phyloP scores from a whole-genome alignment of 2,797 vertebrate genomes.

The Kryptopterus vitreolus region DNA sequence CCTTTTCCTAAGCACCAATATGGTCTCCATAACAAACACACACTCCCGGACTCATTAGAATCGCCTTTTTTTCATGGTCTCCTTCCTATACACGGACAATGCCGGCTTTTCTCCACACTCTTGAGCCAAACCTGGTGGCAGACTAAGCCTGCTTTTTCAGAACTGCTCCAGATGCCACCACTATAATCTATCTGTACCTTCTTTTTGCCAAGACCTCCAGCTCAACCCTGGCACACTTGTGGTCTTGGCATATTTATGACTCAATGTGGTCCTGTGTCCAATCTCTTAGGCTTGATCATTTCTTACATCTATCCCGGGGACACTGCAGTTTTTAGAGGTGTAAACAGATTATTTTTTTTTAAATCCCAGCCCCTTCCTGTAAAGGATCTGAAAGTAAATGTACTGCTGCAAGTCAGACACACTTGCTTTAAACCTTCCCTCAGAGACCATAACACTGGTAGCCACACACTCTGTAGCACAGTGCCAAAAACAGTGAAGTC shows the following conservation, averaged over 20 bases:
- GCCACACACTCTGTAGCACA: constrained; percentile 27
- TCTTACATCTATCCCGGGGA: constrained; percentile 10
- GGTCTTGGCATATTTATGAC: constrained; percentile 37
- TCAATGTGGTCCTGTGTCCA: neutral
- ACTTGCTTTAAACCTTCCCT: constrained; percentile 40
- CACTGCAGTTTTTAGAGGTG: constrained; percentile 22
- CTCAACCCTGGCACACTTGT: constrained; percentile 15
- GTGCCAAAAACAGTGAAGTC: constrained; percentile 62
- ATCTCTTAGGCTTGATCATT: constrained; percentile 29
- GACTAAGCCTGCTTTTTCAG: constrained; percentile 40
- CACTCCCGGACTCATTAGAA: constrained; percentile 28
- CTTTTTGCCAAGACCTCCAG: constrained; percentile 20
- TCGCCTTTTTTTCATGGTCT: constrained; percentile 36
- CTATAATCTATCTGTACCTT: constrained; percentile 32
- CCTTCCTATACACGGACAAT: constrained; percentile 7
- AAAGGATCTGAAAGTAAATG: constrained; percentile 37
- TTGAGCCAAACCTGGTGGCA: constrained; percentile 72
- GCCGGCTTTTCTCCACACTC: constrained; percentile 39
- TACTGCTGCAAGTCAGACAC: constrained; percentile 57
- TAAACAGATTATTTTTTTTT: constrained; percentile 39
- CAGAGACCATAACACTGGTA: constrained; percentile 41
- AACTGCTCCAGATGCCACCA: constrained; percentile 34
- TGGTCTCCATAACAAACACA: constrained; percentile 39
- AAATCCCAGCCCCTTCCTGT: constrained; percentile 18
- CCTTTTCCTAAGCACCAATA: constrained; percentile 54